Percentiles rank a stretch among this genome's conserved stretches.
Evolutionary conservation across 2,113 vertebrate species (phyloP).

Genomic region (Corythornis cristatus): DNA sequence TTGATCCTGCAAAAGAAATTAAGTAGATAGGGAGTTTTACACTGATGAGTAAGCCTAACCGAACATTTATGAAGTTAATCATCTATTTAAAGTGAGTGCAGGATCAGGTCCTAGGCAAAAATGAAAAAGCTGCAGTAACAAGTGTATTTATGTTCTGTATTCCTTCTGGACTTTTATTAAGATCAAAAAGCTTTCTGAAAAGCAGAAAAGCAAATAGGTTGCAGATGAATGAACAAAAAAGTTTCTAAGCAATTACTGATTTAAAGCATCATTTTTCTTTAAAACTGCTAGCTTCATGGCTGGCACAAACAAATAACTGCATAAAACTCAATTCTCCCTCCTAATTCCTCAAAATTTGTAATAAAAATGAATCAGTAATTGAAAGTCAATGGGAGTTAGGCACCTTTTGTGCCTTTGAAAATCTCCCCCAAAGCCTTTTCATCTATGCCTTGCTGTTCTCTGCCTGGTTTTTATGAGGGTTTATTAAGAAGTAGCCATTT

Average conservation of each 20-base stretch:
- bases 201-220: constrained; percentile 55
- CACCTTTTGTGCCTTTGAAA: constrained; percentile 72
- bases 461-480: constrained; percentile 55
- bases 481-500: constrained; percentile 64
- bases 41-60: constrained; percentile 33
- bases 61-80: constrained; percentile 59
- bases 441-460: constrained; percentile 66
- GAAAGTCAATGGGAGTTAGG: constrained; percentile 58
- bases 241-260: constrained; percentile 50
- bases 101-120: constrained; percentile 45
- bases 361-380: constrained; percentile 54
- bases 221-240: constrained; percentile 53
- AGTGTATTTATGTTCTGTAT: constrained; percentile 53
- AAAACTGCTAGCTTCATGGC: neutral
- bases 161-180: constrained; percentile 63
- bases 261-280: constrained; percentile 39
- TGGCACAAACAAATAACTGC: neutral
- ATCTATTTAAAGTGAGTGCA: constrained; percentile 55
- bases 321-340: neutral
- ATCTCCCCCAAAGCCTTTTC: constrained; percentile 68
- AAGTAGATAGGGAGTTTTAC: constrained; percentile 55
- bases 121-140: constrained; percentile 59
- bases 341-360: constrained; percentile 13
- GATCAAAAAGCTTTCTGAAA: constrained; percentile 60
- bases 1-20: constrained; percentile 52